Conservation (phyloP, 1,140 invertebrate species). For the Ceratina australensis region DNA sequence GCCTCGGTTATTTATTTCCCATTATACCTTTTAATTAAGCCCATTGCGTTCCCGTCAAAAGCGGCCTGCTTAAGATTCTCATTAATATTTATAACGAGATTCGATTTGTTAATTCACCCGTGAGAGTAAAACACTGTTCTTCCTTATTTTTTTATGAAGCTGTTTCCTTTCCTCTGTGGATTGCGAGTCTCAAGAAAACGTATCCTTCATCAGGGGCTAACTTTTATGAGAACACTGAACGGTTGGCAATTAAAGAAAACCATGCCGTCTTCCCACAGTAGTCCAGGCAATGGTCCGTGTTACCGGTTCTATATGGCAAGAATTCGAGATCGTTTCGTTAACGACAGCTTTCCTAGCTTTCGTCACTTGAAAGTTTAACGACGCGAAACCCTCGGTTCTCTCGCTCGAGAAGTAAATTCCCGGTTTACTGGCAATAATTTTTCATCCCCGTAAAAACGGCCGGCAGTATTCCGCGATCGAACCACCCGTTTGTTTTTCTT, state of each 20-base stretch:
- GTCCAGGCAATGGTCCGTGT: slow-evolving; percentile 56
- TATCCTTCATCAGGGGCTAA: slow-evolving; percentile 35
- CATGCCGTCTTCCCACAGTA: slow-evolving; percentile 51
- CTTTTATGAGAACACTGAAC: slow-evolving; percentile 55
- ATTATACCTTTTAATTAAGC: not conserved
- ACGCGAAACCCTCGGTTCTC: slow-evolving; percentile 4
- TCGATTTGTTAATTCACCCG: too few species aligned
- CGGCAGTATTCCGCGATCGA: not conserved
- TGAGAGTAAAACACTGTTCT: too few species aligned
- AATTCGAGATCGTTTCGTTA: slow-evolving; percentile 52
- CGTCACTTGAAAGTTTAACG: slow-evolving; percentile 56
- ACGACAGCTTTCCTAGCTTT: slow-evolving; percentile 54
- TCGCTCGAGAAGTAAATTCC: slow-evolving; percentile 23
- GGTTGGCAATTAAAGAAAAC: slow-evolving; percentile 68
- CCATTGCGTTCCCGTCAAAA: not conserved
- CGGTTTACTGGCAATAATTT: slow-evolving; percentile 36
- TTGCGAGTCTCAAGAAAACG: not conserved
- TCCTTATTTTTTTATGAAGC: too few species aligned
- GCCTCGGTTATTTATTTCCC: not conserved
- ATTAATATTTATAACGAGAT: too few species aligned
- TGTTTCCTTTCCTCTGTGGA: not conserved
- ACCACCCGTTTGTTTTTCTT: not conserved
- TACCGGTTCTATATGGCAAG: slow-evolving; percentile 15
- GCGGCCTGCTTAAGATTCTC: too few species aligned
- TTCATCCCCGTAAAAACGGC: slow-evolving; percentile 4